Percentiles rank a stretch among this genome's conserved stretches.
Evolutionary conservation across 2,797 vertebrate species (phyloP).

Genomic region (Microhierax caerulescens): DNA sequence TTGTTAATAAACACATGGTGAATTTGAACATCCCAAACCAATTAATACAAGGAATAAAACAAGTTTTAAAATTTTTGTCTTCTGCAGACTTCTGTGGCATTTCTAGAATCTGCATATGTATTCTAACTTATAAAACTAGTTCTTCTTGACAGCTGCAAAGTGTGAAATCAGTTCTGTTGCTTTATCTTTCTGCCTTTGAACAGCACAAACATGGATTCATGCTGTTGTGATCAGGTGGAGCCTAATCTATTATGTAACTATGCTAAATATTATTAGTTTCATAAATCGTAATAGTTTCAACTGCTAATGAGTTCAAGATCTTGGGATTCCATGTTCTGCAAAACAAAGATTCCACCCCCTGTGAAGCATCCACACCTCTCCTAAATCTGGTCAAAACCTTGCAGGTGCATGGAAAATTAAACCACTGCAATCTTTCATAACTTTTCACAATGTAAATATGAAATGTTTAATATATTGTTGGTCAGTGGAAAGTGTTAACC

Average conservation of each 20-base stretch:
- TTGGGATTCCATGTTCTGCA: background rate
- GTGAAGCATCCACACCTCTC: background rate
- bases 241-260: background rate
- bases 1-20: background rate
- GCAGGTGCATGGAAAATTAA: background rate
- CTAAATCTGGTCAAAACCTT: background rate
- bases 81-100: background rate
- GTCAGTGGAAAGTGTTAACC: background rate
- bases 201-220: background rate
- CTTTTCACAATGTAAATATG: background rate
- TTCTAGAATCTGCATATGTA: background rate
- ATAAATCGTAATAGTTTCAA: background rate
- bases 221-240: background rate
- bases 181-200: background rate
- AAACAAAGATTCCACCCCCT: background rate
- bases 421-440: background rate
- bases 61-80: background rate
- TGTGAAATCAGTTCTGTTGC: background rate
- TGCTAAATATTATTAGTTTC: too few species aligned
- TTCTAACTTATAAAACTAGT: background rate
- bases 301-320: background rate
- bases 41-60: background rate
- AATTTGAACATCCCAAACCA: background rate
- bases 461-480: background rate
- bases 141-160: background rate